Conservation (phyloP, 2,888 invertebrate genomes). For the Corythucha ciliata region DNA sequence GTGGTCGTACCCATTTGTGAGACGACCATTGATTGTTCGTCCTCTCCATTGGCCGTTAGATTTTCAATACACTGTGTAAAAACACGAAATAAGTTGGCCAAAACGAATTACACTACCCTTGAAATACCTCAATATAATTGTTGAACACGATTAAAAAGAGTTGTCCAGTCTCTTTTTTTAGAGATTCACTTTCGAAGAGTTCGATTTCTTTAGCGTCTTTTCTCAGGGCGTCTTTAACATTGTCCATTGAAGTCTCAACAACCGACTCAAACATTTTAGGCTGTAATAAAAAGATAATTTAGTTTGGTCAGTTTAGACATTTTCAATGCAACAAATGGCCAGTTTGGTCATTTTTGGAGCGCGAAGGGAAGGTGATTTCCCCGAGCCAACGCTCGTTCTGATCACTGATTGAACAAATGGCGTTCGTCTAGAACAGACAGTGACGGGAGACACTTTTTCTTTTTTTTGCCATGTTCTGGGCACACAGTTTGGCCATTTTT, state of each 20-base stretch:
- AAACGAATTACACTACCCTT: not conserved
- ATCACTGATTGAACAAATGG: constrained; percentile 25
- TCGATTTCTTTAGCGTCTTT: constrained; percentile 57
- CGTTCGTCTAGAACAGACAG: constrained; percentile 13
- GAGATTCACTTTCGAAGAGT: constrained; percentile 47
- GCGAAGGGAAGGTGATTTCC: constrained; percentile 19
- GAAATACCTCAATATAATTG: constrained; percentile 39
- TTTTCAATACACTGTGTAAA: constrained; percentile 63
- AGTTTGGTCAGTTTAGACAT: no score
- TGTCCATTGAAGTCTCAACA: constrained; percentile 61
- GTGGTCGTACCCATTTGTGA: constrained; percentile 50
- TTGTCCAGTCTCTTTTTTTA: constrained; percentile 45
- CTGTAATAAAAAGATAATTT: constrained; percentile 41
- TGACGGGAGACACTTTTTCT: not conserved
- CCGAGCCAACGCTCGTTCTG: constrained; percentile 18
- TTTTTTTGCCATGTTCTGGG: no score
- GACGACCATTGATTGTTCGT: constrained; percentile 49
- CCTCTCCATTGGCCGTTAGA: constrained; percentile 61
- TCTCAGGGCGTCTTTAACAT: constrained; percentile 58
- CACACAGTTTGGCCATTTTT: no score
- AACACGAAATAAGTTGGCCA: no score
- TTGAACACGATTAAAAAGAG: constrained; percentile 52
- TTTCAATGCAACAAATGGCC: no score
- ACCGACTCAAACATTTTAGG: constrained; percentile 64
- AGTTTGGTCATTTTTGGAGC: no score